Conservation (phyloP, 92 coral and sea anemone species). For the Siderastrea siderea region DNA sequence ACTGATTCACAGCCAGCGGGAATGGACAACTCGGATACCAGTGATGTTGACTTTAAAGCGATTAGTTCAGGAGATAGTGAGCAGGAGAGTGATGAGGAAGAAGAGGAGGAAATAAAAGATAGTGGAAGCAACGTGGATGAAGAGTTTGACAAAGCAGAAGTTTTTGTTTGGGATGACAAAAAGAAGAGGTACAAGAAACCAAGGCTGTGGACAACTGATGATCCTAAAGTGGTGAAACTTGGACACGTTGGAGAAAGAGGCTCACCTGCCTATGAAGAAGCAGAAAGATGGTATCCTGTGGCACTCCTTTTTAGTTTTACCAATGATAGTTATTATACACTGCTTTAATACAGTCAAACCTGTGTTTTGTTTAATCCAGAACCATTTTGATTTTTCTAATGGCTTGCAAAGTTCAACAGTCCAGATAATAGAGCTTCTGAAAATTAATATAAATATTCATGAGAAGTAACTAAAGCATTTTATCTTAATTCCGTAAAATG, state of each 20-base stretch:
- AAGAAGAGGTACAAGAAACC: constrained; percentile 19
- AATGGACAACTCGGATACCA: constrained; percentile 27
- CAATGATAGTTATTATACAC: no score
- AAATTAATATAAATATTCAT: no score
- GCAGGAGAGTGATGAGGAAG: constrained; percentile 28
- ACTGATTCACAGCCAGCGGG: constrained; percentile 7
- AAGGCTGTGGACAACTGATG: not conserved
- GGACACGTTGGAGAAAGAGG: constrained; percentile 7
- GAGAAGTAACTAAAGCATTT: no score
- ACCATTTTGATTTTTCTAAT: no score
- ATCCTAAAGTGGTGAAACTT: not conserved
- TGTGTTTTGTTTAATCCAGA: no score
- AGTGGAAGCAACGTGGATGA: constrained; percentile 48
- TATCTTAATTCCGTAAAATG: no score
- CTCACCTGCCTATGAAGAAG: not conserved
- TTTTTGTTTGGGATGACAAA: constrained; percentile 40
- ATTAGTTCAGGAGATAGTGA: constrained; percentile 36
- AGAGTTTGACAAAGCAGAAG: not conserved
- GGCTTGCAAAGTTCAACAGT: no score
- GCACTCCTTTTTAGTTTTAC: no score
- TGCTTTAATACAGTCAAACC: no score
- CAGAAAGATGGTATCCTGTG: constrained; percentile 18
- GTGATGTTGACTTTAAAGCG: constrained; percentile 23
- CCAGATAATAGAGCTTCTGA: no score
- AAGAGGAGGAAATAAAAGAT: constrained; percentile 43